These are phyloP conservation scores for Petrocephalus sullivani DNA, from an alignment of 2,797 vertebrate species.

Conservation along the genomic window DNA sequence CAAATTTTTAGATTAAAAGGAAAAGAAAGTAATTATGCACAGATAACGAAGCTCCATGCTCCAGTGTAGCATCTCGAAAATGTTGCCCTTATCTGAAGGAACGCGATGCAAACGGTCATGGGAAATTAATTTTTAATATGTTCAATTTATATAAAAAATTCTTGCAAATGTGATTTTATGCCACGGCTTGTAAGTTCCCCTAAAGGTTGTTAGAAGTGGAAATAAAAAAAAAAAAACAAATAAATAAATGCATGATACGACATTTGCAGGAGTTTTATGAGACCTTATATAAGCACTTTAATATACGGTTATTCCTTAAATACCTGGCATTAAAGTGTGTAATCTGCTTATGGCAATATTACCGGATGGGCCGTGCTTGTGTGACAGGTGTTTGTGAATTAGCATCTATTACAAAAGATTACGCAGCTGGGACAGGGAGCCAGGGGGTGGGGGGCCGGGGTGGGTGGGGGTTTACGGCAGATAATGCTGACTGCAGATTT, in stretches of 20 bases:
- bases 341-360: slow-evolving; percentile 86
- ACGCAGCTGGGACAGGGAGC: slow-evolving; percentile 47
- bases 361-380: slow-evolving; percentile 79
- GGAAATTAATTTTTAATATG: slow-evolving; percentile 86
- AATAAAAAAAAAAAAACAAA: slow-evolving; percentile 51
- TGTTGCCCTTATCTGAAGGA: slow-evolving; percentile 74
- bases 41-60: slow-evolving; percentile 52
- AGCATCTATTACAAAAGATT: slow-evolving; percentile 55
- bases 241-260: slow-evolving; percentile 75
- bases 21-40: slow-evolving; percentile 67
- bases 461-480: slow-evolving; percentile 15
- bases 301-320: slow-evolving; percentile 88
- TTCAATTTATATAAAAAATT: slow-evolving; percentile 78
- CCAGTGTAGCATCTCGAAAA: slow-evolving; percentile 65
- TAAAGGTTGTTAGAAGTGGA: slow-evolving; percentile 63
- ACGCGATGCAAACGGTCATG: slow-evolving; percentile 78
- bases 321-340: slow-evolving; percentile 91
- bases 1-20: slow-evolving; percentile 65
- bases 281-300: slow-evolving; percentile 92
- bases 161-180: slow-evolving; percentile 74
- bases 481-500: slow-evolving; percentile 44
- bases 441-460: slow-evolving; percentile 32
- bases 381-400: slow-evolving; percentile 87
- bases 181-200: slow-evolving; percentile 75
- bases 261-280: slow-evolving; percentile 72